A percentile compares a stretch with the other conserved stretches of the same genome.
These are phyloP conservation scores for Egretta garzetta DNA, from an alignment of 2,113 vertebrate genomes.

Conservation along the genomic window DNA sequence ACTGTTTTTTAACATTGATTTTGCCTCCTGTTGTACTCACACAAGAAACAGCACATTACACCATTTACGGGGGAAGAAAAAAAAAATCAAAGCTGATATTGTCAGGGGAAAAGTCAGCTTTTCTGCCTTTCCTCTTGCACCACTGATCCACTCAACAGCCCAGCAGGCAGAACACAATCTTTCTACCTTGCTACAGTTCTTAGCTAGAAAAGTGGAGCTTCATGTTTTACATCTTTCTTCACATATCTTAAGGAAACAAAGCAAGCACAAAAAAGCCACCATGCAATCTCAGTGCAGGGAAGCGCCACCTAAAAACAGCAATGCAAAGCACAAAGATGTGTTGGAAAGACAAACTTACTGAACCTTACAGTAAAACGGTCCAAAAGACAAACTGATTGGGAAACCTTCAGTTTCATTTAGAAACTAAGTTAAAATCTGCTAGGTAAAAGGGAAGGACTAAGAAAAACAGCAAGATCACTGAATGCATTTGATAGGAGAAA, in stretches of 20 bases:
- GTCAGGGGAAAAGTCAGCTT: not conserved
- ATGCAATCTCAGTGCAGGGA: not conserved
- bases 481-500: not conserved
- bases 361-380: not conserved
- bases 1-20: not conserved
- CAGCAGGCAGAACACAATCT: not conserved
- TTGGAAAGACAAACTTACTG: not conserved
- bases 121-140: not conserved
- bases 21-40: not conserved
- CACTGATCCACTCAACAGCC: not conserved
- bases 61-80: not conserved
- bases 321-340: not conserved
- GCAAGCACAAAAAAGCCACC: not conserved
- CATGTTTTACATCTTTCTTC: not conserved
- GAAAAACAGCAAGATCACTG: not conserved
- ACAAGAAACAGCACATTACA: not conserved
- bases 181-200: not conserved
- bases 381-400: not conserved
- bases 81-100: not conserved
- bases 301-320: not conserved
- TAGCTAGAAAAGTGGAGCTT: not conserved
- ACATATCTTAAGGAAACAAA: not conserved
- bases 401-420: not conserved
- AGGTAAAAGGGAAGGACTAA: not conserved
- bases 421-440: not conserved